Conservation (phyloP, 2,888 invertebrate species). For the Caradrina clavipalpis region DNA sequence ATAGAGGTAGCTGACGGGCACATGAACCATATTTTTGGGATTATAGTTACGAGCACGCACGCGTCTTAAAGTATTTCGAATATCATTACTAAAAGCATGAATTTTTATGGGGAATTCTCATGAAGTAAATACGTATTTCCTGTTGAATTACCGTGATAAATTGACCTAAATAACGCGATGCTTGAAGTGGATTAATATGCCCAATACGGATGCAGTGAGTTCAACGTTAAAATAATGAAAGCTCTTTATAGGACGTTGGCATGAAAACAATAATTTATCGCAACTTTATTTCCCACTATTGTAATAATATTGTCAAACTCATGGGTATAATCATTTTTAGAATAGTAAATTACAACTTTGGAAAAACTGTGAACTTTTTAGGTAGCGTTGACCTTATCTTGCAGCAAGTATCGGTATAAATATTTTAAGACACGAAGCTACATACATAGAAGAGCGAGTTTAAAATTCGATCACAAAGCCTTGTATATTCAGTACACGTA, state of each 20-base stretch:
- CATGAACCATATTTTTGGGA: constrained; percentile 56
- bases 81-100: constrained; percentile 53
- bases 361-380: neutral
- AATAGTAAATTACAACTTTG: neutral
- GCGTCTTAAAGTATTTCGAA: constrained; percentile 57
- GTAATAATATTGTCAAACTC: constrained; percentile 12
- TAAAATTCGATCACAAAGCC: constrained; percentile 66
- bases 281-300: constrained; percentile 35
- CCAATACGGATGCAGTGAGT: constrained; percentile 44
- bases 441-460: constrained; percentile 50
- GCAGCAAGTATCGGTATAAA: neutral
- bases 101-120: constrained; percentile 65
- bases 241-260: constrained; percentile 48
- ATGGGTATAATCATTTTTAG: neutral
- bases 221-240: constrained; percentile 45
- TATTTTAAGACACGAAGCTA: constrained; percentile 8
- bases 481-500: constrained; percentile 82
- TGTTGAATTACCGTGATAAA: constrained; percentile 62
- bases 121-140: constrained; percentile 64
- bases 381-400: neutral
- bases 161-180: constrained; percentile 64
- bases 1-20: constrained; percentile 26
- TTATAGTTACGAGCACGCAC: constrained; percentile 61
- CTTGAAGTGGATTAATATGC: constrained; percentile 42
- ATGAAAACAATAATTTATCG: constrained; percentile 49